Percentiles rank a stretch among this genome's conserved stretches.
phyloP scores from a whole-genome alignment of 2,797 vertebrate species.

The Rhodeus uyekii region DNA sequence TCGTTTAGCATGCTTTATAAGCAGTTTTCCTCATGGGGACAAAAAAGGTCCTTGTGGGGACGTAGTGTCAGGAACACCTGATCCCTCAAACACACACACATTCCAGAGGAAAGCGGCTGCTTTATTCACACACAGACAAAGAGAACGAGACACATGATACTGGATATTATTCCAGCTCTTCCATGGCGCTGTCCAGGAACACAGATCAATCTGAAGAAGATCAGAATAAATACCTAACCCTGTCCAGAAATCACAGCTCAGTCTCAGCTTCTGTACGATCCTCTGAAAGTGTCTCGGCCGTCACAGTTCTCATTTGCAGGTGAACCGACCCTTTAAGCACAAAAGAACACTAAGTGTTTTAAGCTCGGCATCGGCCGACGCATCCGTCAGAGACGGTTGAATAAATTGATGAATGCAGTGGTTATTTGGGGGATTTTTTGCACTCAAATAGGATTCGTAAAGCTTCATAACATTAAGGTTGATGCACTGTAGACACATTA shows the following conservation, averaged over 20 bases:
- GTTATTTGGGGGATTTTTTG: no score
- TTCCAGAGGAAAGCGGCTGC: slow-evolving; percentile 35
- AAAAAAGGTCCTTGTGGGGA: background rate
- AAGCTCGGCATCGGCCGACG: no score
- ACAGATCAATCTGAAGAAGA: slow-evolving; percentile 47
- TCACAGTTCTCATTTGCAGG: background rate
- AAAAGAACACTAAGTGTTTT: background rate
- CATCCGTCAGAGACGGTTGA: no score
- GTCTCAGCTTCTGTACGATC: slow-evolving; percentile 32
- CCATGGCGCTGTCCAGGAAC: slow-evolving; percentile 51
- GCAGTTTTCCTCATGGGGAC: background rate
- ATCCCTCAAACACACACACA: background rate
- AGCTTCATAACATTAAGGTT: no score
- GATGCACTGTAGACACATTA: no score
- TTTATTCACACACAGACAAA: slow-evolving; percentile 36
- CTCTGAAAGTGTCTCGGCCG: no score
- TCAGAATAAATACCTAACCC: no score
- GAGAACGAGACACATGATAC: slow-evolving; percentile 36
- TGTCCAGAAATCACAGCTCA: slow-evolving; percentile 56
- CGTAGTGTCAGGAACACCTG: background rate
- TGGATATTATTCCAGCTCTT: slow-evolving; percentile 44
- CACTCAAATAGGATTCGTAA: no score
- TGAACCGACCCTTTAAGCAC: background rate
- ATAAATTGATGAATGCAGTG: no score
- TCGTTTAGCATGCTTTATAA: background rate